These are phyloP conservation scores for Stramonita haemastoma DNA, from an alignment of 2,888 invertebrate genomes.

Conservation along the genomic window DNA sequence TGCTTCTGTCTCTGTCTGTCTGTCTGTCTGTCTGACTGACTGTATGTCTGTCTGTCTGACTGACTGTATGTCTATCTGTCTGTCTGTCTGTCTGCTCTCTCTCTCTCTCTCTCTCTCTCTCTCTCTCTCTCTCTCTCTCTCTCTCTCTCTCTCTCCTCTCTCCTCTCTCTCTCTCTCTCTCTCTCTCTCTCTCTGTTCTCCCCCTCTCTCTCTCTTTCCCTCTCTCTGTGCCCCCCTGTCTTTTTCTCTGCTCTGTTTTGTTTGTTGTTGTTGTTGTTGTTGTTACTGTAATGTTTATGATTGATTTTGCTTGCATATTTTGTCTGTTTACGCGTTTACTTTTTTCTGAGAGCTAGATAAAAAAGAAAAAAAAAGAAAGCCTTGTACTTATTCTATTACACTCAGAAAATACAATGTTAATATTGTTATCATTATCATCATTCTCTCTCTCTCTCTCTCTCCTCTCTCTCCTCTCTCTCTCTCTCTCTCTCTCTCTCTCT, in stretches of 20 bases:
- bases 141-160: background rate
- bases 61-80: background rate
- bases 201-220: background rate
- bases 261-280: too few relatives aligned
- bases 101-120: slow-evolving; percentile 8
- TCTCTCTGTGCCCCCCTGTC: too few relatives aligned
- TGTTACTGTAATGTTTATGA: too few relatives aligned
- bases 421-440: too few relatives aligned
- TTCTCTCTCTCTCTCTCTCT: slow-evolving; percentile 9
- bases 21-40: too few relatives aligned
- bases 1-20: background rate
- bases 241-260: too few relatives aligned
- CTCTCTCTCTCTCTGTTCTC: background rate
- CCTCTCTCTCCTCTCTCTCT: background rate
- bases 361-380: too few relatives aligned
- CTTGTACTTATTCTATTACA: too few relatives aligned
- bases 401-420: too few relatives aligned
- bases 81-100: background rate
- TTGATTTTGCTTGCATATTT: too few relatives aligned
- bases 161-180: background rate
- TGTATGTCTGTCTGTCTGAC: background rate
- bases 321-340: too few relatives aligned
- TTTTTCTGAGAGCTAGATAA: too few relatives aligned
- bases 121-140: slow-evolving; percentile 12
- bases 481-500: background rate